These are phyloP conservation scores for Felis chaus DNA, from an alignment of 2,113 vertebrate genomes.

Conservation along the genomic window DNA sequence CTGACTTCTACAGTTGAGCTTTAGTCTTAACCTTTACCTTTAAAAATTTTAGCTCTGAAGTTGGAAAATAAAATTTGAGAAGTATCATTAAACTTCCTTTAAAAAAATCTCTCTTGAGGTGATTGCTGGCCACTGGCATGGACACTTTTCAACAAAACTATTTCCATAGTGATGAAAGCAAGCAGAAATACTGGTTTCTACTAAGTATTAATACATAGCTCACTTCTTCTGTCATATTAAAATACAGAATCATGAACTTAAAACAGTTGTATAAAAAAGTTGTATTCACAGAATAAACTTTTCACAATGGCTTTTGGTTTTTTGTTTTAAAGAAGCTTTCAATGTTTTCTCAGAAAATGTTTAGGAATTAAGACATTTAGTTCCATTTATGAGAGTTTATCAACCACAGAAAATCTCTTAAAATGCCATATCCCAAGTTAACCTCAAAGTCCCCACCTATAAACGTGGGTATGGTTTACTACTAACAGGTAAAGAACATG, in stretches of 20 bases:
- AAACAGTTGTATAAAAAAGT: neutral
- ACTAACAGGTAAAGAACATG: conserved; percentile 13
- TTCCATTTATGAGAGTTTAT: conserved; percentile 23
- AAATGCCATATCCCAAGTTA: neutral
- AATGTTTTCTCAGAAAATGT: conserved; percentile 16
- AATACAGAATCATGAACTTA: neutral
- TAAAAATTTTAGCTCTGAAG: neutral
- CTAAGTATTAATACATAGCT: neutral
- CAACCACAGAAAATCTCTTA: neutral
- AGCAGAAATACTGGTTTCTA: neutral
- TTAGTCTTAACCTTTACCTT: conserved; percentile 24
- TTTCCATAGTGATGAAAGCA: conserved; percentile 32
- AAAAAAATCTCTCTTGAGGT: conserved; percentile 6
- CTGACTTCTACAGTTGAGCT: neutral
- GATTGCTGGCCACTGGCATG: neutral
- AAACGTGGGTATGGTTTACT: neutral
- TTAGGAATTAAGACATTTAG: conserved; percentile 37
- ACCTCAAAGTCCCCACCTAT: neutral
- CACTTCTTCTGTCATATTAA: conserved; percentile 10
- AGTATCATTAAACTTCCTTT: neutral
- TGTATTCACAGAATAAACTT: conserved; percentile 11
- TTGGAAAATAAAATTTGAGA: conserved; percentile 18
- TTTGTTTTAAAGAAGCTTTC: conserved; percentile 1
- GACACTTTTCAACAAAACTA: neutral
- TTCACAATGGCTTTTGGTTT: neutral